Evolutionary conservation across 1,140 invertebrate genomes (phyloP).

Genomic region (Orius insidiosus): DNA sequence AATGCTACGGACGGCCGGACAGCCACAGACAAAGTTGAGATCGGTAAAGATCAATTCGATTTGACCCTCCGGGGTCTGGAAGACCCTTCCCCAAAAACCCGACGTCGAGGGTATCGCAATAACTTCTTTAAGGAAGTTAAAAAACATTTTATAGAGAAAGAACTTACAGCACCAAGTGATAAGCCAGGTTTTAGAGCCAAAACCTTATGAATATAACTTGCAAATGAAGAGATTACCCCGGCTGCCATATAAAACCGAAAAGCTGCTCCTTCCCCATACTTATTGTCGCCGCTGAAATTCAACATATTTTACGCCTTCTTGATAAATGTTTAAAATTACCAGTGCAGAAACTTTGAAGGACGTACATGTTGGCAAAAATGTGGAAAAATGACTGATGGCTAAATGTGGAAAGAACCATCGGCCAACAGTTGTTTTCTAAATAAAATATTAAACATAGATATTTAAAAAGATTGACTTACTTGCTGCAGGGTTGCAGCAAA

Average conservation of each 20-base stretch:
- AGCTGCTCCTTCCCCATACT: slow-evolving; percentile 84
- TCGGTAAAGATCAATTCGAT: too few relatives aligned
- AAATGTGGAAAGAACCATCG: slow-evolving; percentile 84
- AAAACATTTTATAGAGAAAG: not conserved
- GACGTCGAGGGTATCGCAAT: too few relatives aligned
- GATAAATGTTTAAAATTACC: slow-evolving; percentile 22
- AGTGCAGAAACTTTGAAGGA: slow-evolving; percentile 62
- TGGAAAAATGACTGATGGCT: slow-evolving; percentile 81
- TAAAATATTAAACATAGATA: slow-evolving; percentile 19
- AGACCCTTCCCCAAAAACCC: too few relatives aligned
- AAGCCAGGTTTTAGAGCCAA: slow-evolving; percentile 41
- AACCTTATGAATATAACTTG: slow-evolving; percentile 67
- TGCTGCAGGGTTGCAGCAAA: slow-evolving; percentile 61
- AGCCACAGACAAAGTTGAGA: too few relatives aligned
- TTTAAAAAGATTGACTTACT: slow-evolving; percentile 31
- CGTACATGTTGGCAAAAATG: slow-evolving; percentile 88
- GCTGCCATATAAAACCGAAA: slow-evolving; percentile 70
- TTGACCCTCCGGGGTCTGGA: too few relatives aligned
- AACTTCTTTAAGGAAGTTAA: too few relatives aligned
- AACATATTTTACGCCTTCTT: not conserved
- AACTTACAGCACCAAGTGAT: slow-evolving; percentile 66
- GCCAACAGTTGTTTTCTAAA: slow-evolving; percentile 53
- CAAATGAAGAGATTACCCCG: slow-evolving; percentile 72
- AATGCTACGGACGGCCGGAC: too few relatives aligned
- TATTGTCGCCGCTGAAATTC: slow-evolving; percentile 25